Evolutionary conservation across 2,797 vertebrate species (phyloP), one percentile per base, ranked within the genome.

Genomic region (Syncerus caffer): DNA sequence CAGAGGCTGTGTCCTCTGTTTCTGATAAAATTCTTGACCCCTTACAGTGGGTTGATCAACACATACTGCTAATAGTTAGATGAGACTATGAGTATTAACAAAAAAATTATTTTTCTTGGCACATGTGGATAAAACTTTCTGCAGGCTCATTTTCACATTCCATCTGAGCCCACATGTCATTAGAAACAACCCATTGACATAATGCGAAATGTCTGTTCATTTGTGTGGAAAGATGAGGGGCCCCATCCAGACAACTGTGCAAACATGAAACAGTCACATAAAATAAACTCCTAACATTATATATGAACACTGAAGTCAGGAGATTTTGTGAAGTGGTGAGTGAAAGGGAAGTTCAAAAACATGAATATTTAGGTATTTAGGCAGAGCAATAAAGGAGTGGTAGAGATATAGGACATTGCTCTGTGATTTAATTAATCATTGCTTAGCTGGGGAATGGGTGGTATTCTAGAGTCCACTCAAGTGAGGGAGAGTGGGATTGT

Each of bases 181-280:
- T 97, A 92, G 90, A 92, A 97, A 94, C n/a, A 97, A 55, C 50
- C 67, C 83, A 55, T 2, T 89, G 85, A 90, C 64, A 79, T 82
- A 97, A 95, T 89, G 50, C 53, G 55, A 29, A 95, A 97, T 95
- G 84, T 57, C 80, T 97, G 67, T 34, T 95, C 31, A 64, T 83
- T 82, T 74, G 88, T 96, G 96, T 94, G 86, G 88, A 93, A 91
- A 98, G 92, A 96, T 31, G 34, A 42, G 98, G 53, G 38, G 53
- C 50, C 74, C 47, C 14, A 67, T 89, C 55, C 83, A 96, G 93
- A 95, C 90, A 97, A 97, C 89, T 98, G 86, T 97, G 67, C 55
- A 97, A 97, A 97, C 92, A 98, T 16, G 87, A 92, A 94, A n/a
- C 16, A 58, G 53, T 79, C 93, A 97, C 47, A 60, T 90, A 92